Conservation (phyloP, 2,113 vertebrate species). For the Eptatretus burgeri region DNA sequence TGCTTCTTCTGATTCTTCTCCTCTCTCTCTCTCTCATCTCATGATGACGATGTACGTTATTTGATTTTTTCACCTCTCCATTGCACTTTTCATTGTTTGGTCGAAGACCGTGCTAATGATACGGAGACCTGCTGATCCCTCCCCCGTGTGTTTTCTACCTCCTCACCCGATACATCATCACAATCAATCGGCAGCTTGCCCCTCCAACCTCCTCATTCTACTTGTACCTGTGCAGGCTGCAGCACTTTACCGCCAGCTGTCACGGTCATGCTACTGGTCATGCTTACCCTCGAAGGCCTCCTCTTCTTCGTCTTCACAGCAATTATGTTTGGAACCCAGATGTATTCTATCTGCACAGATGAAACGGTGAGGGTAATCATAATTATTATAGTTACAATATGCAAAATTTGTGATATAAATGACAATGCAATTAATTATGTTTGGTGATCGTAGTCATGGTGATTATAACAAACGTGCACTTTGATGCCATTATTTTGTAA, state of each 20-base stretch:
- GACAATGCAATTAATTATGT: no score
- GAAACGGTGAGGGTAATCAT: conserved; percentile 37
- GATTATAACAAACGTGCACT: not conserved
- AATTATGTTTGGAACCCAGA: conserved; percentile 90
- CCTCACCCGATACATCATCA: not conserved
- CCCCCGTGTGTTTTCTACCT: not conserved
- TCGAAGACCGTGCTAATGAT: not conserved
- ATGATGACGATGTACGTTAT: not conserved
- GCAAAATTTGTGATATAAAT: no score
- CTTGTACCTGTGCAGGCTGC: conserved; percentile 33
- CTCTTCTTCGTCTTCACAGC: conserved; percentile 90
- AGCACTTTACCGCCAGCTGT: conserved; percentile 71
- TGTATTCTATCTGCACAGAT: conserved; percentile 84
- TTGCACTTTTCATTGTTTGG: not conserved
- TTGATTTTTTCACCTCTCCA: not conserved
- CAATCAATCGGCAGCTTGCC: not conserved
- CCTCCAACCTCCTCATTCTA: not conserved
- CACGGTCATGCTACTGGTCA: conserved; percentile 76
- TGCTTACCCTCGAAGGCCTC: conserved; percentile 73
- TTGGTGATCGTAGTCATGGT: no score
- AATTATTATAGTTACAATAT: no score
- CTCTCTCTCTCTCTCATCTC: no score
- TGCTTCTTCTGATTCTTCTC: no score
- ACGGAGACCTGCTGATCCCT: not conserved
- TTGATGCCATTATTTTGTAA: not conserved